Evolutionary conservation across 2,888 invertebrate species (phyloP).

Genomic region (Ennomos erosarius): DNA sequence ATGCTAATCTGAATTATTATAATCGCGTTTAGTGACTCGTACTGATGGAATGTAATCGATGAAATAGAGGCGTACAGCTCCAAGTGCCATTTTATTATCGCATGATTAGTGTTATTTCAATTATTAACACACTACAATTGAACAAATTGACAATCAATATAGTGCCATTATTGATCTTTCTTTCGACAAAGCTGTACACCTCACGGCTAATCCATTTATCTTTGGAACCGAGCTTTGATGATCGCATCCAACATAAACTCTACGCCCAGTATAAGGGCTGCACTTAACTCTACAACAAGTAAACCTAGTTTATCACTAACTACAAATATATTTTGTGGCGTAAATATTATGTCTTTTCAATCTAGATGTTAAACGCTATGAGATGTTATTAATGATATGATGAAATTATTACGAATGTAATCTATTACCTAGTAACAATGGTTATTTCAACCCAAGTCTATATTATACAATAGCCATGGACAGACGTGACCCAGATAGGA

Average conservation of each 20-base stretch:
- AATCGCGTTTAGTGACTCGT: conserved; percentile 6
- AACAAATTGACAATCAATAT: too few relatives aligned
- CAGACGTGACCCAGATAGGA: conserved; percentile 42
- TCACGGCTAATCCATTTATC: conserved; percentile 7
- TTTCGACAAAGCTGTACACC: conserved; percentile 13
- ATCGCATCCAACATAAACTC: conserved; percentile 41
- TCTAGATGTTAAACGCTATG: conserved; percentile 77
- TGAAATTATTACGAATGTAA: conserved; percentile 58
- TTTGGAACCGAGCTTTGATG: conserved; percentile 14
- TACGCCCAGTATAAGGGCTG: conserved; percentile 64
- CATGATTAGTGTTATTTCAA: neutral
- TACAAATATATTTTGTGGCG: conserved; percentile 60
- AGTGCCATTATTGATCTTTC: too few relatives aligned
- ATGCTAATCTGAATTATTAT: neutral
- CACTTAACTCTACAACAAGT: conserved; percentile 62
- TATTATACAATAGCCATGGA: conserved; percentile 43
- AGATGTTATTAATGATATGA: conserved; percentile 82
- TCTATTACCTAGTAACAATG: conserved; percentile 22
- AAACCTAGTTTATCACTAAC: conserved; percentile 62
- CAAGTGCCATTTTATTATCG: neutral
- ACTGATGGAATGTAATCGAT: conserved; percentile 24
- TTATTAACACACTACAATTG: too few relatives aligned
- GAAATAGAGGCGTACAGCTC: conserved; percentile 13
- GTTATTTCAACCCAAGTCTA: conserved; percentile 46
- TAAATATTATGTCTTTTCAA: conserved; percentile 69